Percentiles rank a stretch among this genome's conserved stretches.
Evolutionary conservation across 2,888 invertebrate genomes (phyloP).

Genomic region (Rotaria sp.): DNA sequence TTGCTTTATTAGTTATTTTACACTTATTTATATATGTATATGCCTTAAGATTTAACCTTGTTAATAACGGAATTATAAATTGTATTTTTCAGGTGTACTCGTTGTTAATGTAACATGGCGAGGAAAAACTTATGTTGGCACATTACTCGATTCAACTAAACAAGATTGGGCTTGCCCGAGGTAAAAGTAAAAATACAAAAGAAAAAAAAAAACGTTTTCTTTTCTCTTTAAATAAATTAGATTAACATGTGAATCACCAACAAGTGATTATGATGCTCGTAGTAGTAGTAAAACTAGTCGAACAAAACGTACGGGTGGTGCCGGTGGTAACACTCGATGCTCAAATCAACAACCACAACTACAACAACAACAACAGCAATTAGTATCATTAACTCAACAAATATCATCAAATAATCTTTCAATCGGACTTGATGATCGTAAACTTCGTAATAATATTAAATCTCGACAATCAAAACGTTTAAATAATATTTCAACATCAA

Average conservation of each 20-base stretch:
- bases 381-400: not conserved
- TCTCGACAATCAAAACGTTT: constrained; percentile 6
- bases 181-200: not conserved
- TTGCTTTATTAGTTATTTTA: not conserved
- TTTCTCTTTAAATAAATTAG: not conserved
- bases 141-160: constrained; percentile 66
- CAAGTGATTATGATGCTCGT: constrained; percentile 19
- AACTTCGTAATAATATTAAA: constrained; percentile 29
- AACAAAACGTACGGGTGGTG: not conserved
- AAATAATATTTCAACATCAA: not conserved
- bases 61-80: too few relatives aligned
- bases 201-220: not conserved
- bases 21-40: not conserved
- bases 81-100: constrained; percentile 65
- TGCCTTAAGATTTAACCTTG: too few relatives aligned
- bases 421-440: not conserved
- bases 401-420: not conserved
- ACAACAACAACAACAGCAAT: too few relatives aligned
- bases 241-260: constrained; percentile 30
- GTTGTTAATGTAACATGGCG: constrained; percentile 98
- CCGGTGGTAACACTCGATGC: not conserved
- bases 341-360: not conserved
- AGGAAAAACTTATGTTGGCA: constrained; percentile 95
- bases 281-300: constrained; percentile 16
- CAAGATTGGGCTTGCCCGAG: constrained; percentile 38